These are phyloP conservation scores for Fulica atra DNA, from an alignment of 2,113 vertebrate genomes.

Conservation along the genomic window DNA sequence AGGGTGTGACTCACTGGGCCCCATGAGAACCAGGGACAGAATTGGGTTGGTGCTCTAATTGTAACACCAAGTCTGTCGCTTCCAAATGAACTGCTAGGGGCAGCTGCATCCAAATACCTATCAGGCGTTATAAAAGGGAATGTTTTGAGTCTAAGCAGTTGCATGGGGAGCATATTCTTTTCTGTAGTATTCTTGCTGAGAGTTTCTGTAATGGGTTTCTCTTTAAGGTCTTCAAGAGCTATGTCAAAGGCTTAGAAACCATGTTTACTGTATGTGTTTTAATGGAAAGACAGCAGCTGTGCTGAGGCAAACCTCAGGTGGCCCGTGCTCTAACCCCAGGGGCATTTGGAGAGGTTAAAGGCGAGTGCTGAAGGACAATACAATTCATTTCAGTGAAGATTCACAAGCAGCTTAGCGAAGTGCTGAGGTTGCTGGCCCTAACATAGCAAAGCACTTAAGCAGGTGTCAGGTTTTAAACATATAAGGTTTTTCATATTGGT, in stretches of 20 bases:
- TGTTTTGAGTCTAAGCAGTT: background rate
- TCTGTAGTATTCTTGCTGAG: background rate
- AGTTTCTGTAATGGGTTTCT: background rate
- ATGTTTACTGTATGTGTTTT: background rate
- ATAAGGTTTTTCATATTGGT: background rate
- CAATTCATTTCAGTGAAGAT: background rate
- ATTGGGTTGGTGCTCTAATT: background rate
- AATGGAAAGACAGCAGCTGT: background rate
- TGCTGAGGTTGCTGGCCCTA: background rate
- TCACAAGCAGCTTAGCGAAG: background rate
- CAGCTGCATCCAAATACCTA: background rate
- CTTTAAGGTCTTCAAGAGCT: background rate
- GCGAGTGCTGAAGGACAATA: background rate
- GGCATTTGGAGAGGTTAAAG: background rate
- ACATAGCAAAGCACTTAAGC: background rate
- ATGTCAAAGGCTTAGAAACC: background rate
- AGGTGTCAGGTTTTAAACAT: background rate
- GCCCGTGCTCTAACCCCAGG: background rate
- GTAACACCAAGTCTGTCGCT: background rate
- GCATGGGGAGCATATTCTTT: fast-evolving
- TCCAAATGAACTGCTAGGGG: background rate
- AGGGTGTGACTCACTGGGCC: background rate
- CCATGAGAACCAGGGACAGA: background rate
- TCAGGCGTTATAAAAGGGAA: background rate
- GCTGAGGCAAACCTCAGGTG: background rate